Conservation (phyloP, 2,888 invertebrate species). For the Dicyrtoma fusca region DNA sequence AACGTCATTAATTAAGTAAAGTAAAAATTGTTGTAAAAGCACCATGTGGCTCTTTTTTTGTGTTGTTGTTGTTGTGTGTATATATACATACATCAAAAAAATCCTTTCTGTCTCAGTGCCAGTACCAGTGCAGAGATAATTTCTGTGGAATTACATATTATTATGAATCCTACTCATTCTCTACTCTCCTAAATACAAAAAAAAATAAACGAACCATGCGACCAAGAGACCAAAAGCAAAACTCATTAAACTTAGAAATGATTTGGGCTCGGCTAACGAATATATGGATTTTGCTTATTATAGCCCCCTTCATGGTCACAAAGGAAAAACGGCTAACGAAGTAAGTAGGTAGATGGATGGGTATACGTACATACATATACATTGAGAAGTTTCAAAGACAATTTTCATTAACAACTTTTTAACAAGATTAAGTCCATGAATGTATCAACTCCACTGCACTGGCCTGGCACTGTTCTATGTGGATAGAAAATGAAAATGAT, state of each 20-base stretch:
- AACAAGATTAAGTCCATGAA: conserved; percentile 40
- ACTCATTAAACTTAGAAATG: background rate
- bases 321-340: background rate
- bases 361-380: no score
- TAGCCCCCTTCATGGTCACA: background rate
- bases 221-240: background rate
- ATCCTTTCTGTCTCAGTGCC: no score
- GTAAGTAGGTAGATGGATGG: no score
- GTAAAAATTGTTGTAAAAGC: conserved; percentile 37
- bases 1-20: conserved; percentile 36
- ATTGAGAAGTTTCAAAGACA: conserved; percentile 31
- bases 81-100: background rate
- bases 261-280: background rate
- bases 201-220: background rate
- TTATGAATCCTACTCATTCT: no score
- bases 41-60: conserved; percentile 2
- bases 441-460: no score
- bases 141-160: no score
- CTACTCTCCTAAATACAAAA: no score
- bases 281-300: background rate
- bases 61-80: background rate
- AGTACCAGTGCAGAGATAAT: no score
- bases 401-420: conserved; percentile 54
- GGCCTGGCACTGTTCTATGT: no score
- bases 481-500: conserved; percentile 4